Evolutionary conservation across 2,797 vertebrate species (phyloP).

Genomic region (Coracias cyanogaster): DNA sequence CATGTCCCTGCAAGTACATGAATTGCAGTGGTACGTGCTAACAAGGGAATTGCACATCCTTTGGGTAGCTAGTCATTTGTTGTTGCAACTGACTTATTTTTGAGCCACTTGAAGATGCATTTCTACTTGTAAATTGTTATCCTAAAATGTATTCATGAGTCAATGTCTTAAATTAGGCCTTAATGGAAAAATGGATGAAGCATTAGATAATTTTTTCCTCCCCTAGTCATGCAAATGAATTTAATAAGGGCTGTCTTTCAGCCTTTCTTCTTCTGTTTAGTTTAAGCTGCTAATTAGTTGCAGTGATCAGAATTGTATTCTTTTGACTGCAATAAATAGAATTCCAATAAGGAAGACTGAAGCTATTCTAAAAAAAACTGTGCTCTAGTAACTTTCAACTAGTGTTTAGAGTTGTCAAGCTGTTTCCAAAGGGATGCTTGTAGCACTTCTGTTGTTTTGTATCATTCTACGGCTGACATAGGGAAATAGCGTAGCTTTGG

Average conservation of each 20-base stretch:
- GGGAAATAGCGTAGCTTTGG: background rate
- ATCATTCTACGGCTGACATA: background rate
- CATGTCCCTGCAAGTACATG: background rate
- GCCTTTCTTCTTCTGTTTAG: conserved; percentile 27
- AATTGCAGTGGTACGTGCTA: background rate
- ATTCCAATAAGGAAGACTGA: conserved; percentile 36
- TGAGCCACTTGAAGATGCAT: background rate
- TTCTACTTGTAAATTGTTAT: conserved; percentile 26
- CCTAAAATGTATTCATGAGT: conserved; percentile 27
- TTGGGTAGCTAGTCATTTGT: background rate
- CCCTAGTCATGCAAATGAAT: background rate
- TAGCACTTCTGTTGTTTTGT: background rate
- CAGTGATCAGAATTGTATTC: conserved; percentile 29
- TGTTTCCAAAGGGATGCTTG: background rate
- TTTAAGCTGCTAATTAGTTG: conserved; percentile 48
- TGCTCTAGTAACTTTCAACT: background rate
- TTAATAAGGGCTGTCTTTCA: conserved; percentile 16
- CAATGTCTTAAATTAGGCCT: conserved; percentile 44
- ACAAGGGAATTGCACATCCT: background rate
- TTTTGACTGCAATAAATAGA: conserved; percentile 31
- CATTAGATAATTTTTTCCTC: conserved; percentile 60
- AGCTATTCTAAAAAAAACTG: conserved; percentile 40
- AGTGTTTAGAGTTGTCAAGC: background rate
- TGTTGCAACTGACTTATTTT: conserved; percentile 1
- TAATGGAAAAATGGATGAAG: conserved; percentile 55